A percentile compares a stretch with the other conserved stretches of the same genome.
These are phyloP conservation scores for Calcarius lapponicus DNA, from an alignment of 2,797 vertebrate species.

Conservation along the genomic window DNA sequence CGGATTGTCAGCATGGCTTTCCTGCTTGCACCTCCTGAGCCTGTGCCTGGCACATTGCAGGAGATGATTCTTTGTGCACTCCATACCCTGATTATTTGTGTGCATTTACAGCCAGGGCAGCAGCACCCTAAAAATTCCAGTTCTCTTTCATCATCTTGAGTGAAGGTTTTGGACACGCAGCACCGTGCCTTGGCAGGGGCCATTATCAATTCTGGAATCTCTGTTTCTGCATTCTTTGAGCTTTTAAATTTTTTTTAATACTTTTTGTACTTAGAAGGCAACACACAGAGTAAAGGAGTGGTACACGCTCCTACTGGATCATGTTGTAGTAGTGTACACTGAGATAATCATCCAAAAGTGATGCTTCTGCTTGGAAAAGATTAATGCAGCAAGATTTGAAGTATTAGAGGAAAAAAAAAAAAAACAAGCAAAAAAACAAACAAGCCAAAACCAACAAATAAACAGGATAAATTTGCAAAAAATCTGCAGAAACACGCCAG, in stretches of 20 bases:
- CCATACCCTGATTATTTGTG: accelerated
- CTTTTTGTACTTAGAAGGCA: background rate
- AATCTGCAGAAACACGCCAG: background rate
- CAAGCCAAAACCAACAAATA: background rate
- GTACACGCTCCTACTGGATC: background rate
- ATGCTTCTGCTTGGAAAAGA: background rate
- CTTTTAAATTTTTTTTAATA: background rate
- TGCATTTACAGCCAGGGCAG: background rate
- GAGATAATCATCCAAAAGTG: background rate
- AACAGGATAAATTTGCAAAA: background rate
- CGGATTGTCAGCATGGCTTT: background rate
- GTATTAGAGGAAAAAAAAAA: accelerated
- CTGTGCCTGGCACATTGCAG: background rate
- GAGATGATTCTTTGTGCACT: background rate
- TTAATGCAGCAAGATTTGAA: background rate
- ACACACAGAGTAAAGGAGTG: background rate
- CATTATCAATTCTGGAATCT: background rate
- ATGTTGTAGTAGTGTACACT: background rate
- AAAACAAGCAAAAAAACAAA: too few species aligned
- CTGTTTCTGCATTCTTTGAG: background rate
- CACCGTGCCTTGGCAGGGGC: background rate
- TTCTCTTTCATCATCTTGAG: background rate
- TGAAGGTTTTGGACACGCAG: background rate
- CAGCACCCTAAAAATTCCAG: background rate
- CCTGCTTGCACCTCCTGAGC: accelerated